Percentiles rank a stretch among this genome's conserved stretches.
Conservation (phyloP, 2,888 invertebrate species). For the Ligdia adustata region DNA sequence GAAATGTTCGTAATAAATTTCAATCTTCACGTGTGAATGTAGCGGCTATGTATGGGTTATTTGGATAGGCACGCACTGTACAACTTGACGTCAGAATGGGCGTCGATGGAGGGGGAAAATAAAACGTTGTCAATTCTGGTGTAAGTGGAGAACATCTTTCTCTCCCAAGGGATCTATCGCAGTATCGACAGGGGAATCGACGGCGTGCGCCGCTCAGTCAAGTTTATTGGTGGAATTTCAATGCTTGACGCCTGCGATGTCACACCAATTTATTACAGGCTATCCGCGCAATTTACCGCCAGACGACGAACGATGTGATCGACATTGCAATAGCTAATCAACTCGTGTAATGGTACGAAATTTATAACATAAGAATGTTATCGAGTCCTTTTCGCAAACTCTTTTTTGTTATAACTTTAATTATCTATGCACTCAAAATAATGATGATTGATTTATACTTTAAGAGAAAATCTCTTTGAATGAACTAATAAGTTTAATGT, state of each 20-base stretch:
- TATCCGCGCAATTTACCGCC: constrained; percentile 23
- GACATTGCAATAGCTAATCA: constrained; percentile 46
- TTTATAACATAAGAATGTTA: too few relatives aligned
- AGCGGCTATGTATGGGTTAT: constrained; percentile 34
- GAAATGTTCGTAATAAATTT: constrained; percentile 48
- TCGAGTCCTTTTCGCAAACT: constrained; percentile 4
- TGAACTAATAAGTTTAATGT: too few relatives aligned
- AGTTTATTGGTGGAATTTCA: constrained; percentile 70
- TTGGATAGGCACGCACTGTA: constrained; percentile 42
- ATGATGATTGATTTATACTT: too few relatives aligned
- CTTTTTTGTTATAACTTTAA: background rate
- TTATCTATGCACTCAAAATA: too few relatives aligned
- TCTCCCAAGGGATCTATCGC: constrained; percentile 64
- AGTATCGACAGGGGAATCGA: constrained; percentile 61
- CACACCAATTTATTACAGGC: constrained; percentile 58
- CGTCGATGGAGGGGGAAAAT: constrained; percentile 44
- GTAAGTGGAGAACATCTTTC: constrained; percentile 65
- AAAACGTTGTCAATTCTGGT: constrained; percentile 63
- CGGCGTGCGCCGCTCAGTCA: constrained; percentile 58
- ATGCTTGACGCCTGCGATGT: constrained; percentile 64
- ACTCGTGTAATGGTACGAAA: constrained; percentile 37
- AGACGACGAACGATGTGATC: constrained; percentile 26
- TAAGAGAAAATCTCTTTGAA: background rate
- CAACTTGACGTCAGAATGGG: constrained; percentile 44
- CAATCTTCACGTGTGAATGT: constrained; percentile 30